Percentiles rank a stretch among this genome's conserved stretches.
Evolutionary conservation across 2,797 vertebrate species (phyloP).

Genomic region (Muraenolepis orangiensis): DNA sequence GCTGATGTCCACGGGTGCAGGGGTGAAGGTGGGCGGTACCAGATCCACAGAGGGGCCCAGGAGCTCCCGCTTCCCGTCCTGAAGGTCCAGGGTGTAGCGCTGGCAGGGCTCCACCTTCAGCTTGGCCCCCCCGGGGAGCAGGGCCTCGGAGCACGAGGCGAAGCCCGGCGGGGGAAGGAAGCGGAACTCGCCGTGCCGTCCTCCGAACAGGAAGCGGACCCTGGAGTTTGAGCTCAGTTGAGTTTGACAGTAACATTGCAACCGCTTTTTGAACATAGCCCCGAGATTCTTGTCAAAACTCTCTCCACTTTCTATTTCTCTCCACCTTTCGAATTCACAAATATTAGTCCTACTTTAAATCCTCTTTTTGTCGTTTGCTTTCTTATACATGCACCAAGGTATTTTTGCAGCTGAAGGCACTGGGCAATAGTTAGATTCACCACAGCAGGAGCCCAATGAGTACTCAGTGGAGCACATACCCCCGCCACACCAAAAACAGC

Average conservation of each 20-base stretch:
- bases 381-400: no score
- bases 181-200: conserved; percentile 89
- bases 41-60: conserved; percentile 80
- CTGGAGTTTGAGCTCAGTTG: conserved; percentile 58
- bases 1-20: conserved; percentile 83
- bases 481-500: no score
- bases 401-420: no score
- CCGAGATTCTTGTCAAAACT: no score
- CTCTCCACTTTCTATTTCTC: no score
- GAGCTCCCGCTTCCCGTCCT: conserved; percentile 72
- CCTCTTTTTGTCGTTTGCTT: no score
- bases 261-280: no score
- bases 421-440: no score
- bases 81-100: conserved; percentile 77
- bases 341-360: no score
- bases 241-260: not conserved
- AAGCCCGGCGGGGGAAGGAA: conserved; percentile 92
- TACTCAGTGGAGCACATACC: no score
- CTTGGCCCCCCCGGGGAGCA: conserved; percentile 81
- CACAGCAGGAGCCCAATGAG: no score
- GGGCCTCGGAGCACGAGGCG: conserved; percentile 85
- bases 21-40: conserved; percentile 84
- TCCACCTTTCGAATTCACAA: no score
- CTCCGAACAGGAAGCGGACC: conserved; percentile 88
- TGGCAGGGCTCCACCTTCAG: conserved; percentile 85